A percentile compares a stretch with the other conserved stretches of the same genome.
Evolutionary conservation across 2,888 invertebrate species (phyloP).

Genomic region (Drosophila cyrtoloma): DNA sequence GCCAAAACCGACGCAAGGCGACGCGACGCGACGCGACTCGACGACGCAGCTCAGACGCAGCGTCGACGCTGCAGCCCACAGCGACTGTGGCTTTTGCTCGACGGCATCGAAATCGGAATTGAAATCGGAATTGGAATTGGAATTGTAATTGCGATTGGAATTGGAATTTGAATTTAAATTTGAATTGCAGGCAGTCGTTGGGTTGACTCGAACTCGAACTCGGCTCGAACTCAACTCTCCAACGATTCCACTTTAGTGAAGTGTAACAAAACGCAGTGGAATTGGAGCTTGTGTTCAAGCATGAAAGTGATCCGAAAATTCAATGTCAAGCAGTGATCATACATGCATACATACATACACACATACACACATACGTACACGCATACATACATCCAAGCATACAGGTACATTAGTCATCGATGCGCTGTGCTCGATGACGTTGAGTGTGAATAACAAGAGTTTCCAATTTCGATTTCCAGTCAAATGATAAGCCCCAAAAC

Average conservation of each 20-base stretch:
- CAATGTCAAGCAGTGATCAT: slow-evolving; percentile 52
- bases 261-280: slow-evolving; percentile 35
- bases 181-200: slow-evolving; percentile 8
- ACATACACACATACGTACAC: not conserved
- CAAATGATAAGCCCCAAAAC: slow-evolving; percentile 58
- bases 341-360: not conserved
- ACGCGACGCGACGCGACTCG: slow-evolving; percentile 1
- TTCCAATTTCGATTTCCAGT: slow-evolving; percentile 52
- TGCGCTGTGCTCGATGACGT: slow-evolving; percentile 8
- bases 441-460: slow-evolving; percentile 25
- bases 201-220: not conserved
- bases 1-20: slow-evolving; percentile 58
- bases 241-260: slow-evolving; percentile 28
- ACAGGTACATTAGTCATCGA: slow-evolving; percentile 41
- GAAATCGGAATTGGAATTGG: slow-evolving; percentile 17
- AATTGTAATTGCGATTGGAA: slow-evolving; percentile 17
- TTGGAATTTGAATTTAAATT: slow-evolving; percentile 2
- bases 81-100: slow-evolving; percentile 6
- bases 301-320: slow-evolving; percentile 57
- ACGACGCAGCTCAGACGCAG: slow-evolving; percentile 2
- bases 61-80: slow-evolving; percentile 26
- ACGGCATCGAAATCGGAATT: slow-evolving; percentile 20
- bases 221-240: slow-evolving; percentile 3
- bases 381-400: not conserved
- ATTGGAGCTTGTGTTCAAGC: slow-evolving; percentile 36